Percentiles rank a stretch among this genome's conserved stretches.
These are phyloP conservation scores for Sylvilagus floridanus DNA, from an alignment of 2,797 vertebrate species.

Conservation along the genomic window DNA sequence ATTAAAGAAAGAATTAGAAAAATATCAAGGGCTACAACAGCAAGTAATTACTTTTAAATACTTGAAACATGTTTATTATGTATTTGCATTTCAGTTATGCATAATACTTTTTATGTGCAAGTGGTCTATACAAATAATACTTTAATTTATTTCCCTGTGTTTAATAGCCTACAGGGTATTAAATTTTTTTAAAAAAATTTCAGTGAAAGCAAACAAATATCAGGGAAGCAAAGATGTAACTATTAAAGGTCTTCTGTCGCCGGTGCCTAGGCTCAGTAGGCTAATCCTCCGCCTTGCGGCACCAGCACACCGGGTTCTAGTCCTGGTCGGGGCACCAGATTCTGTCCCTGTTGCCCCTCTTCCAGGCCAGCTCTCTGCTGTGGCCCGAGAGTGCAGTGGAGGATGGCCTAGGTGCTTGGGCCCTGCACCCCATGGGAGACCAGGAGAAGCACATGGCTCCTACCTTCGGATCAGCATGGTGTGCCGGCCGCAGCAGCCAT, in stretches of 20 bases:
- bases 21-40: slow-evolving; percentile 97
- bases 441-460: too few species aligned
- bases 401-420: too few species aligned
- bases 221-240: not conserved
- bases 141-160: slow-evolving; percentile 53
- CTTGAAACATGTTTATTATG: slow-evolving; percentile 87
- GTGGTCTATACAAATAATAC: slow-evolving; percentile 84
- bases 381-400: too few species aligned
- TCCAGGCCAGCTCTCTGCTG: too few species aligned
- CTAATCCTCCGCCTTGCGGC: too few species aligned
- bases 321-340: too few species aligned
- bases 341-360: too few species aligned
- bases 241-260: slow-evolving; percentile 16
- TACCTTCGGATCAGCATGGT: too few species aligned
- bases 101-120: slow-evolving; percentile 85
- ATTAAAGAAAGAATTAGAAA: slow-evolving; percentile 99
- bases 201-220: slow-evolving; percentile 38
- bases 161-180: slow-evolving; percentile 24
- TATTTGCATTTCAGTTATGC: slow-evolving; percentile 84
- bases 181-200: not conserved
- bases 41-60: slow-evolving; percentile 97
- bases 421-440: too few species aligned
- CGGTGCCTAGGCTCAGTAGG: too few species aligned
- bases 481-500: too few species aligned
- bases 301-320: too few species aligned